phyloP scores from a whole-genome alignment of 2,888 invertebrate genomes.

The Melanophora roralis region DNA sequence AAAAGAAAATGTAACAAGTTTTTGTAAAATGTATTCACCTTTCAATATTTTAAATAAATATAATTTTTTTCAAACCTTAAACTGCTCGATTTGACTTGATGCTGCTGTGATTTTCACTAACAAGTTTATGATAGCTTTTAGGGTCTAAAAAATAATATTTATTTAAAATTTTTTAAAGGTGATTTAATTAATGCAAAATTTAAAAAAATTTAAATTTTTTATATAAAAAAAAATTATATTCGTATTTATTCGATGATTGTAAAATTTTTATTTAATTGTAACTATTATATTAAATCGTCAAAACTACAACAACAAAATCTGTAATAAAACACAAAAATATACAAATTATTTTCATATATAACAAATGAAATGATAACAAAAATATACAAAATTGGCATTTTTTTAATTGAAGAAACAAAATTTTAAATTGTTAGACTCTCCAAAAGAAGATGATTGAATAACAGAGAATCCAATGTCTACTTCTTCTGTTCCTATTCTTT shows the following conservation, averaged over 20 bases:
- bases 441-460: background rate
- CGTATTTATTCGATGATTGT: conserved; percentile 58
- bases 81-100: conserved; percentile 1
- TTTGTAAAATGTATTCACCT: background rate
- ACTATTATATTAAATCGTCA: conserved; percentile 28
- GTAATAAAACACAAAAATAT: conserved; percentile 50
- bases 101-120: conserved; percentile 45
- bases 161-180: background rate
- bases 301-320: conserved; percentile 46
- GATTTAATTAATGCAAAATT: background rate
- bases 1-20: background rate
- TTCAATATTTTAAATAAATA: conserved; percentile 15
- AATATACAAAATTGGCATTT: conserved; percentile 29
- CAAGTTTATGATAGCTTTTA: background rate
- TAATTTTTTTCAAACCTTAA: background rate
- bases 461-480: too few relatives aligned
- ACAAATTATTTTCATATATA: conserved; percentile 57
- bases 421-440: background rate
- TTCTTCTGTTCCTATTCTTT: too few relatives aligned
- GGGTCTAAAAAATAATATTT: conserved; percentile 1
- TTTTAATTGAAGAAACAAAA: conserved; percentile 10
- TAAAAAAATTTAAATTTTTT: too few relatives aligned
- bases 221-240: conserved; percentile 49
- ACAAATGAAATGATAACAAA: conserved; percentile 53
- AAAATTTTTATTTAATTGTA: conserved; percentile 49